phyloP scores from a whole-genome alignment of 2,888 invertebrate genomes.

The Lasioglossum leucozonium region DNA sequence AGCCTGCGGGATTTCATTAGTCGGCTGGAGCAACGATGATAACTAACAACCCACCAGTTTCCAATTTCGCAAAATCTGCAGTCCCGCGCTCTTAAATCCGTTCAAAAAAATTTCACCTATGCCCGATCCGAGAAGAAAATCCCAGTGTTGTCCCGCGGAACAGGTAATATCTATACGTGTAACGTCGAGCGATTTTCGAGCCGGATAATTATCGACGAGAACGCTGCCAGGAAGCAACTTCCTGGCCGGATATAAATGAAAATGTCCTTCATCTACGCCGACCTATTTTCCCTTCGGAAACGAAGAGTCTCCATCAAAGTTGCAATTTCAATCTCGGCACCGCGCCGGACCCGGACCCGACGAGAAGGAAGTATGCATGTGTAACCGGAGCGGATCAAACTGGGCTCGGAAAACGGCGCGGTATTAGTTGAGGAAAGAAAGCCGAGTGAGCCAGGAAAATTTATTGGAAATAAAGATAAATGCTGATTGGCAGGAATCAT shows the following conservation, averaged over 20 bases:
- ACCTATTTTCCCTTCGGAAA: constrained; percentile 27
- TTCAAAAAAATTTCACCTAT: not conserved
- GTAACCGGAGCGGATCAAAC: constrained; percentile 4
- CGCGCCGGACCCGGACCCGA: too few species aligned
- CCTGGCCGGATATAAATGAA: constrained; percentile 32
- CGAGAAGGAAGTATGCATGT: constrained; percentile 1
- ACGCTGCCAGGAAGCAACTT: not conserved
- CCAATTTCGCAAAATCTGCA: not conserved
- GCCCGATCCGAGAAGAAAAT: too few species aligned
- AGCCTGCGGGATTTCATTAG: not conserved
- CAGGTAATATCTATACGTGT: not conserved
- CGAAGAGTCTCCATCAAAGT: constrained; percentile 29
- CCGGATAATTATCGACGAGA: constrained; percentile 34
- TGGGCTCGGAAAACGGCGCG: not conserved
- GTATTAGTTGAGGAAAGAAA: not conserved
- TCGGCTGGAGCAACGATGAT: not conserved
- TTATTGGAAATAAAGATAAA: not conserved
- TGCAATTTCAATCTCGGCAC: constrained; percentile 40
- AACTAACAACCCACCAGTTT: not conserved
- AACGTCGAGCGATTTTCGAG: not conserved
- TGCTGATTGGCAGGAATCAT: not conserved
- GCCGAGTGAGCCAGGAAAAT: not conserved
- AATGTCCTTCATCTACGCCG: constrained; percentile 22
- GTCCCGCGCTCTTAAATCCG: too few species aligned
- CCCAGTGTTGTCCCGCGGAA: not conserved